Conservation (phyloP, 2,797 vertebrate species). For the Hipposideros larvatus region DNA sequence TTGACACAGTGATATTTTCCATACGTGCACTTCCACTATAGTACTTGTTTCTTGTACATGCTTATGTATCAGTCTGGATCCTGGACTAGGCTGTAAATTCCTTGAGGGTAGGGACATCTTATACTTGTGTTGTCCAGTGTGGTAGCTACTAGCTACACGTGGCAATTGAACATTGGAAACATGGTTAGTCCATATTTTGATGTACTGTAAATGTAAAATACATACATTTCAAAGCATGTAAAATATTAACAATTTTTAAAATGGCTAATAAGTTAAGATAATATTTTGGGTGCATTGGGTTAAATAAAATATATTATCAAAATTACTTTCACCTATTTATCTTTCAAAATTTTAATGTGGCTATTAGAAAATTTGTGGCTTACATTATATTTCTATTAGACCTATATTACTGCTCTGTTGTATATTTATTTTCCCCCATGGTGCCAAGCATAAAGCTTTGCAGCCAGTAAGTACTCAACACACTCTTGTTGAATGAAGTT, state of each 20-base stretch:
- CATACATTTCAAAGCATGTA: background rate
- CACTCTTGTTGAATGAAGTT: constrained; percentile 33
- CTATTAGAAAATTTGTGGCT: constrained; percentile 15
- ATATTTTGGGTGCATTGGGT: background rate
- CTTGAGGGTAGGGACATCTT: background rate
- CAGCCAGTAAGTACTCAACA: background rate
- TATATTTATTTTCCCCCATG: background rate
- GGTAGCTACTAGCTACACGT: background rate
- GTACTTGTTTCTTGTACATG: background rate
- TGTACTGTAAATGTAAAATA: background rate
- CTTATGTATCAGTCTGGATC: background rate
- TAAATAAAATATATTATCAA: constrained; percentile 43
- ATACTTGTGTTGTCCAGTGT: background rate
- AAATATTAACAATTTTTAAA: constrained; percentile 11
- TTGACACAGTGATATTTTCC: background rate
- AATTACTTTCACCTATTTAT: constrained; percentile 39
- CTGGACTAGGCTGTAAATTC: constrained; percentile 6
- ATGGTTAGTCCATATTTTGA: background rate
- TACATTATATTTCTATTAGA: constrained; percentile 47
- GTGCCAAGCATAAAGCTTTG: background rate
- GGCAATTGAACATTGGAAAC: background rate
- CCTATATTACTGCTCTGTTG: background rate
- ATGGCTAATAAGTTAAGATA: background rate
- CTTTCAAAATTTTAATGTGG: background rate
- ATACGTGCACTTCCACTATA: background rate